Evolutionary conservation across 2,888 invertebrate genomes (phyloP).

Genomic region (Lottia gigantea): DNA sequence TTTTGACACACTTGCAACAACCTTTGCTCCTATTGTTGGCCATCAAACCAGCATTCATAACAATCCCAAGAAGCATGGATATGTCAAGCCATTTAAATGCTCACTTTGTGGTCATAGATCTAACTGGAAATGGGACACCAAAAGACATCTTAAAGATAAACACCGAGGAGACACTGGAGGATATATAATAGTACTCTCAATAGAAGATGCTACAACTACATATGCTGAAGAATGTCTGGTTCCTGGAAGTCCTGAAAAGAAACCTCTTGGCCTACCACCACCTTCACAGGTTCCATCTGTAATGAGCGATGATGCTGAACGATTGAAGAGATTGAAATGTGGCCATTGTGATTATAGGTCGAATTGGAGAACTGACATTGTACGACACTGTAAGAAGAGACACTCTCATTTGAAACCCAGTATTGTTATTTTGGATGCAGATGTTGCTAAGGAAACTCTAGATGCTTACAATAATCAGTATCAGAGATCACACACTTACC

Average conservation of each 20-base stretch:
- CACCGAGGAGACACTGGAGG: conserved; percentile 50
- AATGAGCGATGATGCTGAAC: conserved; percentile 22
- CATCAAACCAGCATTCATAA: conserved; percentile 30
- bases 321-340: conserved; percentile 79
- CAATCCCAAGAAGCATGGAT: conserved; percentile 54
- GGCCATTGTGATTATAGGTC: conserved; percentile 92
- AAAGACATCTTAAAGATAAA: conserved; percentile 82
- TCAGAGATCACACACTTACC: conserved; percentile 3
- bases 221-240: conserved; percentile 31
- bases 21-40: background rate
- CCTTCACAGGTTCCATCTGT: background rate
- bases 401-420: conserved; percentile 47
- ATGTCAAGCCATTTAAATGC: conserved; percentile 84
- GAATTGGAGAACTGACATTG: conserved; percentile 97
- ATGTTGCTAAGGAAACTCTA: conserved; percentile 49
- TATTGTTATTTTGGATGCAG: conserved; percentile 47
- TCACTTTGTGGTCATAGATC: conserved; percentile 94
- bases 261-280: background rate
- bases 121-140: conserved; percentile 98
- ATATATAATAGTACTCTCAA: conserved; percentile 55
- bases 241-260: conserved; percentile 15
- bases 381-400: conserved; percentile 85
- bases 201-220: conserved; percentile 62
- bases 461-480: conserved; percentile 44
- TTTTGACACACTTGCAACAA: background rate